Base-by-base conservation (phyloP, 2,113 vertebrate species). In the Pteropus alecto region DNA sequence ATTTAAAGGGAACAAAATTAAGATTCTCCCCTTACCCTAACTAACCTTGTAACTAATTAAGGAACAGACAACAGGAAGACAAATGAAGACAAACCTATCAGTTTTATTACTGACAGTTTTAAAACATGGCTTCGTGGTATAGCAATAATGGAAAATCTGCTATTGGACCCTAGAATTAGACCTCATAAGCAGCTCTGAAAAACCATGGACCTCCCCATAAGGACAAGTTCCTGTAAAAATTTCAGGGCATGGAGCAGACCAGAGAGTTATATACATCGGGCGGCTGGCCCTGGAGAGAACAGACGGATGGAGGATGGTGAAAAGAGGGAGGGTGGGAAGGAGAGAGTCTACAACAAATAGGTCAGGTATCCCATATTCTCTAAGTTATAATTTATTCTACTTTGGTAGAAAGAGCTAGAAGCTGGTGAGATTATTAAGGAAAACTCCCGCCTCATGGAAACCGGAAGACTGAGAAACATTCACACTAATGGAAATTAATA, bases 11-110 rank as follows among this genome's bases (percentile, higher is more conserved):
- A 16, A 13, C 4, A 24, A 6, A 83, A 71, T 90, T 90, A 82
- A 85, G 16, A 78, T 11, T 26, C 3, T 18, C 1, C 0, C 6
- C 7, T 61, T 35, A 85, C 38, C 2, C 3, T 48, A 85, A 73
- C 26, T 54, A 96, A 73, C 28, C 76, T 96, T 68, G 6, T 28
- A 91, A 91, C 43, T 90, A 87, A 90, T 89, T 79, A 68, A 90
- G 33, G 76, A 4, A 35, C 16, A 70, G 7, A n/a, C 0, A 68
- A 38, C 13, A 24, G 5, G 14, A 83, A 90, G 24, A 38, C 11
- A 78, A 35, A 26, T 87, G 28, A 87, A 95, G 30, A 48, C 3
- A 28, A 83, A 92, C 77, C 11, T 22, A 46, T 21, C 5, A 19
- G 7, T 16, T 83, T 83, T 46, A 33, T 70, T 54, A 58, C 35